Percentiles rank a stretch among this genome's conserved stretches.
These are phyloP conservation scores for Cerastoderma edule DNA, from an alignment of 2,888 invertebrate genomes.

Conservation along the genomic window DNA sequence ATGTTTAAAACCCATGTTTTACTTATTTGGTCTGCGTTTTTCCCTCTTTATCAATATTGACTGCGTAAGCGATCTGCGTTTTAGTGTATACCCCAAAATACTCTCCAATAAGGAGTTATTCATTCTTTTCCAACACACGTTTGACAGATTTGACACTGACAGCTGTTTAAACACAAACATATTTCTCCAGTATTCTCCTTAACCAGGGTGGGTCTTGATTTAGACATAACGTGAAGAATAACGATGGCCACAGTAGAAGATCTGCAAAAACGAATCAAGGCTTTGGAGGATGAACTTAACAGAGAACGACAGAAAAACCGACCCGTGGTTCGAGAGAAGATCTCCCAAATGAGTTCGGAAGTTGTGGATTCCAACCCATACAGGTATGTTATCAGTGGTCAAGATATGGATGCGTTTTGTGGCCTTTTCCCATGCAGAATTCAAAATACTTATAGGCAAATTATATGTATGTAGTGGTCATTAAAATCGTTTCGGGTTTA, in stretches of 20 bases:
- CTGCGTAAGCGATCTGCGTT: too few species aligned
- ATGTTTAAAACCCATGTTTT: too few species aligned
- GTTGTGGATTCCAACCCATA: conserved; percentile 99
- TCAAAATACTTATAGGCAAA: too few species aligned
- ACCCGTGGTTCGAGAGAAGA: conserved; percentile 87
- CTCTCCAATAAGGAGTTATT: neutral
- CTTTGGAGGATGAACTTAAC: conserved; percentile 85
- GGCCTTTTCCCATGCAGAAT: too few species aligned
- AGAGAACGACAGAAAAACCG: conserved; percentile 51
- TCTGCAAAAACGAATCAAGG: conserved; percentile 86
- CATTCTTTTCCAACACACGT: conserved; percentile 12
- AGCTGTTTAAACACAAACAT: neutral
- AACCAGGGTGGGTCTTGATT: neutral
- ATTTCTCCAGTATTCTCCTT: neutral
- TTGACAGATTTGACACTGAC: conserved; percentile 11
- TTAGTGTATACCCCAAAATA: too few species aligned
- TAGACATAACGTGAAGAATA: neutral
- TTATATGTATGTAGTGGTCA: too few species aligned
- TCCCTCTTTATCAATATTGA: too few species aligned
- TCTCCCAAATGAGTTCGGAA: conserved; percentile 95
- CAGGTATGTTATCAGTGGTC: conserved; percentile 88
- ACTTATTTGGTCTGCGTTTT: too few species aligned
- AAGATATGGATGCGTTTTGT: too few species aligned
- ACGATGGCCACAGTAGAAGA: conserved; percentile 85
- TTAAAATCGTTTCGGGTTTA: too few species aligned